Base-by-base conservation (phyloP, 2,888 invertebrate genomes). In the Drosophila percnosoma region DNA sequence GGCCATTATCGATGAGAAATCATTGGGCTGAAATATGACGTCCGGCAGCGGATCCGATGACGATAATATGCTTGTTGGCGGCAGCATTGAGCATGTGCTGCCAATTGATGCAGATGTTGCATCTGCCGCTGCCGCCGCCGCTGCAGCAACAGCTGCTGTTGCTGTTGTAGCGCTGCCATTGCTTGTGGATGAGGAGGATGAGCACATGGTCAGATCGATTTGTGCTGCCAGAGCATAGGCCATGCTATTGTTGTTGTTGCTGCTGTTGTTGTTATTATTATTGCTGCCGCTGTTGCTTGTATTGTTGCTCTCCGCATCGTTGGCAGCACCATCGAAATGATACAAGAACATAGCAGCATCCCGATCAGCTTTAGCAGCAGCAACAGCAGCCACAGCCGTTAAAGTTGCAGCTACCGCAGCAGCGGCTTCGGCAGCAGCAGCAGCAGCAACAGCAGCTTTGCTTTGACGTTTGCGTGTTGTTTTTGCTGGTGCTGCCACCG, bases 1-100 rank as follows among this genome's bases (percentile, higher is more conserved):
- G 42, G 88, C 90, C 75, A 91, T 82, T 27, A 91, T 82, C 5
- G 92, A 93, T 53, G 94, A 91, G 38, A 94, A 91, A 68, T 92
- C 92, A 73, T 90, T 92, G 15, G 92, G 91, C 73, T 91, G 89
- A 62, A 92, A 91, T 60, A 91, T 80, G 31, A 92, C 90, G 81
- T 92, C 92, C 4, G 90, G 91, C 70, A 91, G 66, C 5, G 91
- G 92, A 76, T 92, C 92, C n/a, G 91, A 92, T 2, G 91, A 91
- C 2, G 91, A 91, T 2, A 91, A 66, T 73, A 92, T 92, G 2
- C 86, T 91, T 15, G 91, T 90, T 6, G 91, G 91, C 24, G 91
- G 91, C 69, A 91, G 54, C 91, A 91, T 91, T 0, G 92, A 91
- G n/a, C 69, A 69, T 61, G 68, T 73, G 77, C 82, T n/a, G 76